Evolutionary conservation across 23 tunicate genomes (phyloP).

Genomic region (Diplosoma virens): DNA sequence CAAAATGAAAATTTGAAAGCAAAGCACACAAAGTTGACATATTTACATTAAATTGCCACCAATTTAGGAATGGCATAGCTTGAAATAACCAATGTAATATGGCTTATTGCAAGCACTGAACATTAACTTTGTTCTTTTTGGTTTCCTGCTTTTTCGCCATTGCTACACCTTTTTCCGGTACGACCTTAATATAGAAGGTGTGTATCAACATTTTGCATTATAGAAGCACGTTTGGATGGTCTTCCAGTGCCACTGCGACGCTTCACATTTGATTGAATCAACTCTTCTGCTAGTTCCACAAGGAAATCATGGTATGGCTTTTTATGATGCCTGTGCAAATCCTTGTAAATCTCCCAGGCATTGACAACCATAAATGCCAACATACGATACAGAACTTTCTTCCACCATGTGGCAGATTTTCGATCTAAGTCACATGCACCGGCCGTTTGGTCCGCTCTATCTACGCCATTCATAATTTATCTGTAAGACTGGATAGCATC

Average conservation of each 20-base stretch:
- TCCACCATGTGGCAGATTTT: slow-evolving; percentile 38
- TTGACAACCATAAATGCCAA: slow-evolving; percentile 30
- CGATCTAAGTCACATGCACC: slow-evolving; percentile 21
- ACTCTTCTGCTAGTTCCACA: slow-evolving; percentile 40
- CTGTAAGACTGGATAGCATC: slow-evolving; percentile 27
- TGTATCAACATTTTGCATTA: neutral
- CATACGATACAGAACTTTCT: slow-evolving; percentile 30
- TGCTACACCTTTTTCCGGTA: neutral
- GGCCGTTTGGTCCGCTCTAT: slow-evolving; percentile 39
- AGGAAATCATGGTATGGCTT: slow-evolving; percentile 31
- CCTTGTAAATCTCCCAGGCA: slow-evolving; percentile 41
- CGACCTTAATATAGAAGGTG: neutral
- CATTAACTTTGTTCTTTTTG: neutral
- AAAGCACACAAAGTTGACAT: too few species aligned
- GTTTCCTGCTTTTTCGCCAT: neutral
- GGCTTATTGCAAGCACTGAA: neutral
- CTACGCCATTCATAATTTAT: slow-evolving; percentile 27
- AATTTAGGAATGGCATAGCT: too few species aligned
- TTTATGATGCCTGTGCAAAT: slow-evolving; percentile 25
- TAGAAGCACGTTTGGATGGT: too few species aligned
- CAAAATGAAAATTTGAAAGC: too few species aligned
- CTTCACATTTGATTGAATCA: neutral
- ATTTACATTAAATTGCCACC: too few species aligned
- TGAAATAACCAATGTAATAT: too few species aligned
- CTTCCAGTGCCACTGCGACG: neutral